Percentiles rank a stretch among this genome's conserved stretches.
These are phyloP conservation scores for Cryptoprocta ferox DNA, from an alignment of 2,797 vertebrate genomes.

Conservation along the genomic window DNA sequence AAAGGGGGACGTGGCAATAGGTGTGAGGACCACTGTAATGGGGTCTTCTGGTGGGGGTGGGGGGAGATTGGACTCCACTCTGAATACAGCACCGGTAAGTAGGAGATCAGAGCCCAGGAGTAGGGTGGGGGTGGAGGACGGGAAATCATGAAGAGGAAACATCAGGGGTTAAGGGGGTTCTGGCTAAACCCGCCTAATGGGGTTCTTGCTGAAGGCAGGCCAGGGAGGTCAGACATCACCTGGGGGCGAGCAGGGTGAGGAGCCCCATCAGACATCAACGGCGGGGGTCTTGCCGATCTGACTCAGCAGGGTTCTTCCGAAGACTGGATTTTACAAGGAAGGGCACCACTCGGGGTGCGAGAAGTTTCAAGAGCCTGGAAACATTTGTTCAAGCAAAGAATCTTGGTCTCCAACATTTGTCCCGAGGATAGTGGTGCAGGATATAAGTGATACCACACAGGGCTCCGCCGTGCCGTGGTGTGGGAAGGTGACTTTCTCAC, in stretches of 20 bases:
- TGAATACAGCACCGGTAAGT: accelerated
- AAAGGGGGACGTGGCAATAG: neutral
- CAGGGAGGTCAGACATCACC: neutral
- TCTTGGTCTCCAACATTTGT: neutral
- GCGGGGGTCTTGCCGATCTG: neutral
- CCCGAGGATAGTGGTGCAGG: neutral
- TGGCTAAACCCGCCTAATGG: neutral
- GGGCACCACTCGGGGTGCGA: neutral
- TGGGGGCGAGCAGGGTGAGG: neutral
- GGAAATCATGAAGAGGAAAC: neutral
- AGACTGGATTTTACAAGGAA: neutral
- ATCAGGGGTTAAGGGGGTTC: neutral
- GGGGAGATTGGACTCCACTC: neutral
- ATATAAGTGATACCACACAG: accelerated
- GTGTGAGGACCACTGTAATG: accelerated
- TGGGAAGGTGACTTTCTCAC: neutral
- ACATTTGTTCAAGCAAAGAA: neutral
- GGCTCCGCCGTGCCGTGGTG: neutral
- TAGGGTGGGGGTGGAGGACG: neutral
- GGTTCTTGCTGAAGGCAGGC: neutral
- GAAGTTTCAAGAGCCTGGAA: neutral
- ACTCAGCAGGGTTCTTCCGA: neutral
- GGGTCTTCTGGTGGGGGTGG: neutral
- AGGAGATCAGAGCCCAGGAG: neutral
- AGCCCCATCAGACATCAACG: neutral